Evolutionary conservation across 2,113 vertebrate genomes (phyloP), one percentile per base, ranked within the genome.

Genomic region (Caranx melampygus): DNA sequence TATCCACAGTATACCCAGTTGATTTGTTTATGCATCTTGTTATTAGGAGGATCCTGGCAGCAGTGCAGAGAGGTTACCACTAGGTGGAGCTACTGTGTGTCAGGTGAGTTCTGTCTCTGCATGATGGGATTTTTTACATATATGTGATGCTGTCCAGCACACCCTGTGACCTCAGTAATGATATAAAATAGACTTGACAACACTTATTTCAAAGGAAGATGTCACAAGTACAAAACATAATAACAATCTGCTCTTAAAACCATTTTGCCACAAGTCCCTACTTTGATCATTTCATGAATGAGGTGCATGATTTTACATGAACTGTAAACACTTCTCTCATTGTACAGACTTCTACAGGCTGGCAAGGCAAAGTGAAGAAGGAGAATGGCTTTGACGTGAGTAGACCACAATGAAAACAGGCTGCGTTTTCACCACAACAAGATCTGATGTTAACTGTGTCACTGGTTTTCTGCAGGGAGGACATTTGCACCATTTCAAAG

Each of bases 271-370:
- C 45, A 15, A 16, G 45, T 16, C 14, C 14, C 45, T 15, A 4
- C 45, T 47, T 47, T 47, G 13, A 47, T 4, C 45, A 15, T 16
- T 7, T 51, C 49, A 51, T 51, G 18, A 20, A 20, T 51, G 16
- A 20, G 16, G 18, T 51, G 1, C 6, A 9, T 52, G 51, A 52
- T 16, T 49, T 6, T 18, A 16, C 15, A 18, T 16, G 6, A 37
- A 12, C 9, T 7, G 8, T 37, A 8, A 45, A 31, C 10, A 14
- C 6, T 37, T 1, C 51, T 14, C n/a, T 49, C 26, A 45, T 47
- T 57, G 47, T 55, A 4, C 57, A 73, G 64, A 40, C 0, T 6
- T 2, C 0, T 3, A 5, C 1, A 18, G 0, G 0, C 6, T 9
- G 3, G 6, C 2, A 1, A 31, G 0, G 3, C 4, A 37, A 0